Evolutionary conservation across 92 coral and sea anemone species (phyloP), one percentile per base, ranked within the genome.

Genomic region (Virgularia gustaviana): DNA sequence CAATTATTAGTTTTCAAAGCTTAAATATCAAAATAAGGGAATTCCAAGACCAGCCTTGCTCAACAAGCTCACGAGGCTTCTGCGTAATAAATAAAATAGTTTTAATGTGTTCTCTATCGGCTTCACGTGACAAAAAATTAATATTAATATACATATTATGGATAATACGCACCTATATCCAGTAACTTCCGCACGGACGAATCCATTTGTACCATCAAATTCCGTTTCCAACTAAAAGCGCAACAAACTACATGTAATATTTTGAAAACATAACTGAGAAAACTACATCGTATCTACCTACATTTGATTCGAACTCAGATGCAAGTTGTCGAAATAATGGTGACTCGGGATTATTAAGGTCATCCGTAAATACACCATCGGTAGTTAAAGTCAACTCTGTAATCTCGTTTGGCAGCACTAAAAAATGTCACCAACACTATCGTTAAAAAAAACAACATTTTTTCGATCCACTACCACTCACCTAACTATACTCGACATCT

Each of bases 131-230:
- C 15, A 45, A 45, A 2, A 9, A 45, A 45, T 45, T 3, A 3
- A 19, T 51, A 1, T 3, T 16, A 19, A 1, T 16, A 1, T 51
- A 32, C 22, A 51, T 2, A 16, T 16, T 3, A n/a, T n/a, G n/a
- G n/a, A n/a, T n/a, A n/a, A n/a, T n/a, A 63, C 73, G 29, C 2
- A 66, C 73, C 73, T 66, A 42, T 43, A 66, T 41, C 57, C 34
- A 66, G 12, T 11, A 29, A 66, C 10, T 1, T 42, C 31, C 13
- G 33, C 20, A 2, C 57, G 23, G 30, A 56, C 57, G 47, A 43
- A 66, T 44, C 18, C 41, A 27, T 56, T 56, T 2, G 6, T 20
- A 30, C 22, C 49, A 12, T 36, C 10, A 18, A 44, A 66, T 41
- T 42, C 1, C 0, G 33, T 28, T 25, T 66, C 42, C 43, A 66